phyloP scores from a whole-genome alignment of 2,888 invertebrate genomes.

The Heliconius aoede region DNA sequence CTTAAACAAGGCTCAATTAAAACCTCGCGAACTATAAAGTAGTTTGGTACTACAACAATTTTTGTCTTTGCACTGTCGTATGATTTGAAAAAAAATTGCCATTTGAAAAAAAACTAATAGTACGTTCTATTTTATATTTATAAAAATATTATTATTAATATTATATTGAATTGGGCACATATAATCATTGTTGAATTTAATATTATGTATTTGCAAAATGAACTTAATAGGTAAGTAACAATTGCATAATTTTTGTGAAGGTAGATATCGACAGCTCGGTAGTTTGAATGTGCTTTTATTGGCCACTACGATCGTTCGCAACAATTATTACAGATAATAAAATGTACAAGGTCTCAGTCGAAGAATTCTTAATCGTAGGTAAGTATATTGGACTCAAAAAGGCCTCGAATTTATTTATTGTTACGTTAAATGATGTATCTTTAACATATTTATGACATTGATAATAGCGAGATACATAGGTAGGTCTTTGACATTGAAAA shows the following conservation, averaged over 20 bases:
- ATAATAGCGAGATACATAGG: neutral
- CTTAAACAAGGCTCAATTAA: no score
- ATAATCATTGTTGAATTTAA: neutral
- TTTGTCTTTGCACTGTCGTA: no score
- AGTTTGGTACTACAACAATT: no score
- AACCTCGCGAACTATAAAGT: neutral
- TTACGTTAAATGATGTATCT: slow-evolving; percentile 18
- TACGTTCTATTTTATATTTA: neutral
- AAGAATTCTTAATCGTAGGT: slow-evolving; percentile 46
- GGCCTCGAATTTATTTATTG: slow-evolving; percentile 37
- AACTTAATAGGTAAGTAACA: slow-evolving; percentile 6
- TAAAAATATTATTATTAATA: neutral
- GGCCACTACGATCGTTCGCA: slow-evolving; percentile 43
- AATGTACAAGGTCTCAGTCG: slow-evolving; percentile 50
- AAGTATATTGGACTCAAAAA: slow-evolving; percentile 44
- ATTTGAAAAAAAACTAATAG: no score
- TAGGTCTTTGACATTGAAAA: neutral
- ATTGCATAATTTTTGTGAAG: slow-evolving; percentile 22
- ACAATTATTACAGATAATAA: slow-evolving; percentile 47
- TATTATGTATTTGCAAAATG: neutral
- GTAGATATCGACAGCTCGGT: slow-evolving; percentile 17
- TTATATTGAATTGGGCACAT: neutral
- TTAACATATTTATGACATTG: neutral
- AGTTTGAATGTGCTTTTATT: slow-evolving; percentile 39
- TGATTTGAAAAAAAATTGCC: no score